Conservation (phyloP, 2,797 vertebrate genomes). For the Anas acuta region DNA sequence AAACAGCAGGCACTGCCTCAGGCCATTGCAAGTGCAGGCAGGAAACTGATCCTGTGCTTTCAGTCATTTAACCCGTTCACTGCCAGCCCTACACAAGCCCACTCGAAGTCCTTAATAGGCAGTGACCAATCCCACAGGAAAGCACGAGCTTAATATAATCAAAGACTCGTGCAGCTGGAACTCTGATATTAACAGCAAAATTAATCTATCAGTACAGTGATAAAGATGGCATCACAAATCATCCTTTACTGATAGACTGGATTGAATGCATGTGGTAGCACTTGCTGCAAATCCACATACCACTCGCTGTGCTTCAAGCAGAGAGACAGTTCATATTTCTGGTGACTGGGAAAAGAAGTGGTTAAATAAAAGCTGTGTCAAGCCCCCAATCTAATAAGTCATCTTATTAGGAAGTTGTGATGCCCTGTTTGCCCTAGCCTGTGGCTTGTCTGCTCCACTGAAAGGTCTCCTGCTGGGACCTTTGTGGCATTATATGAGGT, state of each 20-base stretch:
- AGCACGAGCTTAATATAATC: not conserved
- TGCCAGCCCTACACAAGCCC: not conserved
- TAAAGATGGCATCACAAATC: not conserved
- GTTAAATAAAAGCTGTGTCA: constrained; percentile 63
- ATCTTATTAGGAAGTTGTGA: constrained; percentile 73
- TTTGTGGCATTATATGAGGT: constrained; percentile 62
- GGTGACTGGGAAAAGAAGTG: constrained; percentile 32
- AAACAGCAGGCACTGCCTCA: constrained; percentile 78
- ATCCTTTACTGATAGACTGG: not conserved
- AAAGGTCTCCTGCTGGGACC: constrained; percentile 68
- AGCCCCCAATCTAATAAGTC: constrained; percentile 62
- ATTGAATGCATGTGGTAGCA: rapidly evolving
- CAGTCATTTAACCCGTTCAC: constrained; percentile 75
- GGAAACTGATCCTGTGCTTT: constrained; percentile 72
- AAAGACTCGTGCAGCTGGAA: not conserved
- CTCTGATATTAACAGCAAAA: not conserved
- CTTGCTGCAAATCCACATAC: not conserved
- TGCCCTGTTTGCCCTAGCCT: constrained; percentile 74
- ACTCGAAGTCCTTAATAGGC: not conserved
- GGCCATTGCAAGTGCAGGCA: constrained; percentile 83
- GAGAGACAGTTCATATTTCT: not conserved
- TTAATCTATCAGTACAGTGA: rapidly evolving
- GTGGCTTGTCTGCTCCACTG: constrained; percentile 70
- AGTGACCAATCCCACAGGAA: not conserved
- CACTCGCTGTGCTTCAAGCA: not conserved